Percentiles rank a stretch among this genome's conserved stretches.
Conservation (phyloP, 2,888 invertebrate species). For the Xylota sylvarum region DNA sequence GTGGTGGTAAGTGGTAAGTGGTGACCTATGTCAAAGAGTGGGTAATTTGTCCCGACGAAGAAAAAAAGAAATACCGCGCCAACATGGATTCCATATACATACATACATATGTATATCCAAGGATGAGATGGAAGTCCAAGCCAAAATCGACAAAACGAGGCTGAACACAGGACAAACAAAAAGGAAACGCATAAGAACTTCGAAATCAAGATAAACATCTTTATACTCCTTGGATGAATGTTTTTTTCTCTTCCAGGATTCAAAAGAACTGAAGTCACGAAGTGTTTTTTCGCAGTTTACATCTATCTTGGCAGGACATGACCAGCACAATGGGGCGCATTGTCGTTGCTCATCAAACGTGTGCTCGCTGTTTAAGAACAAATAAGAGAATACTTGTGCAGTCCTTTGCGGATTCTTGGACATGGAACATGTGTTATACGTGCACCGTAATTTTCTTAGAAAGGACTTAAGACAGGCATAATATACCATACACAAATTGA, state of each 20-base stretch:
- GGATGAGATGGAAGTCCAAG: slow-evolving; percentile 56
- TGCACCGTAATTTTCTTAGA: slow-evolving; percentile 11
- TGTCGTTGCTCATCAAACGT: slow-evolving; percentile 39
- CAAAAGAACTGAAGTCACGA: slow-evolving; percentile 34
- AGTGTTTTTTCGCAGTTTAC: slow-evolving; percentile 44
- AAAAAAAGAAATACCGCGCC: slow-evolving; percentile 49
- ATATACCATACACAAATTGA: background rate
- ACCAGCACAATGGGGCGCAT: slow-evolving; percentile 63
- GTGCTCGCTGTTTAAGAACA: slow-evolving; percentile 42
- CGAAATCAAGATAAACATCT: slow-evolving; percentile 74
- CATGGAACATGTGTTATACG: slow-evolving; percentile 26
- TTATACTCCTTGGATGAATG: slow-evolving; percentile 20
- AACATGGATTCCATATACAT: slow-evolving; percentile 30
- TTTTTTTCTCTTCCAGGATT: slow-evolving; percentile 25
- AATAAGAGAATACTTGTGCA: slow-evolving; percentile 7
- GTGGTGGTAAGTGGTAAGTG: slow-evolving; percentile 39
- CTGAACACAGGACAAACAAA: slow-evolving; percentile 57
- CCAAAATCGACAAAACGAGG: slow-evolving; percentile 49
- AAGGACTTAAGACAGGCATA: background rate
- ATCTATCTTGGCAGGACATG: slow-evolving; percentile 67
- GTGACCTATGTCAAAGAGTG: slow-evolving; percentile 49
- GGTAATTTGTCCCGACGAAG: slow-evolving; percentile 67
- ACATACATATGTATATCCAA: slow-evolving; percentile 17
- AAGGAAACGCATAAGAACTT: slow-evolving; percentile 60
- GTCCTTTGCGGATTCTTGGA: slow-evolving; percentile 33